These are phyloP conservation scores for Leptestheria dahalacensis DNA, from an alignment of 1,140 invertebrate species.

Conservation along the genomic window DNA sequence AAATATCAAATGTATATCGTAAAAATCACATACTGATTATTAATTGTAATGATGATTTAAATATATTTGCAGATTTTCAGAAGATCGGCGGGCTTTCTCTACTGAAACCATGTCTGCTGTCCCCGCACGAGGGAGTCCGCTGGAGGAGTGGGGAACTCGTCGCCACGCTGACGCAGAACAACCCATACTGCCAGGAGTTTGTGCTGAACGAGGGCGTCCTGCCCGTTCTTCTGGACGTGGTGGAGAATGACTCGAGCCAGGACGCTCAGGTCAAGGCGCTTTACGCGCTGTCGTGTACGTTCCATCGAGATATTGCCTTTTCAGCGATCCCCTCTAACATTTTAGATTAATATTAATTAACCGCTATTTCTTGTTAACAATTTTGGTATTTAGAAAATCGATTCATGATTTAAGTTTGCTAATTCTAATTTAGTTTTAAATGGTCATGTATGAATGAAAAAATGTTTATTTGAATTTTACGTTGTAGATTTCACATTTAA, in stretches of 20 bases:
- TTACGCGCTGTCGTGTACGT: conserved; percentile 57
- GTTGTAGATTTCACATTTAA: too few relatives aligned
- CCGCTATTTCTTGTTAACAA: too few relatives aligned
- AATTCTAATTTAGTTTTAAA: too few relatives aligned
- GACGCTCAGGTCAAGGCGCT: conserved; percentile 47
- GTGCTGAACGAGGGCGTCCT: conserved; percentile 45
- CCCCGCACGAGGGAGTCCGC: conserved; percentile 41
- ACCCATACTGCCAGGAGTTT: conserved; percentile 52
- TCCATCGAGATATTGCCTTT: not conserved
- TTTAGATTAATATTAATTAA: conserved; percentile 19
- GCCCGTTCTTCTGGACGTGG: conserved; percentile 42
- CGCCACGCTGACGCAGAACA: conserved; percentile 59
- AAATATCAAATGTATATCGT: not conserved
- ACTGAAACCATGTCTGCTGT: conserved; percentile 45
- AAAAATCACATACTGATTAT: not conserved
- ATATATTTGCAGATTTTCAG: conserved; percentile 46
- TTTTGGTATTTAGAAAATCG: too few relatives aligned
- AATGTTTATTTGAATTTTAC: too few relatives aligned
- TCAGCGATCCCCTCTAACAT: too few relatives aligned
- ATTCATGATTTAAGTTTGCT: too few relatives aligned
- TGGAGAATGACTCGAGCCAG: conserved; percentile 41
- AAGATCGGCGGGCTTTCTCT: conserved; percentile 61
- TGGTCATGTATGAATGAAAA: too few relatives aligned
- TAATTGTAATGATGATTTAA: conserved; percentile 7
- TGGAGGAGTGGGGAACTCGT: conserved; percentile 46